phyloP scores from a whole-genome alignment of 2,888 invertebrate species.

The Philhelius pedissequus region DNA sequence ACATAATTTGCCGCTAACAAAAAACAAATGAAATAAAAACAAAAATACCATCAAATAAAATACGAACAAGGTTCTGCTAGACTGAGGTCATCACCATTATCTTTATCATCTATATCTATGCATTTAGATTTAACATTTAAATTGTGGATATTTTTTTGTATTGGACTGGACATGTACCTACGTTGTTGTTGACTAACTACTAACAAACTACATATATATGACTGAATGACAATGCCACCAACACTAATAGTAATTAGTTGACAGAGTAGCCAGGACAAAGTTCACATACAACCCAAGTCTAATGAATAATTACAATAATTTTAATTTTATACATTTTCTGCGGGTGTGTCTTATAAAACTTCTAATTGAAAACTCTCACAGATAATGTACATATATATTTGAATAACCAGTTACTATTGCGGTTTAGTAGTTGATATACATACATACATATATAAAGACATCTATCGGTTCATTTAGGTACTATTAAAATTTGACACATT shows the following conservation, averaged over 20 bases:
- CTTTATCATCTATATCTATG: slow-evolving; percentile 5
- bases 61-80: not conserved
- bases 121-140: slow-evolving; percentile 52
- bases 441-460: not conserved
- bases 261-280: not conserved
- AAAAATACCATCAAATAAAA: not conserved
- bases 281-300: slow-evolving; percentile 8
- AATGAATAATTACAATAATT: slow-evolving; percentile 16
- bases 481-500: slow-evolving; percentile 26
- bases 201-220: too few relatives aligned
- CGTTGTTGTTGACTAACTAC: slow-evolving; percentile 8
- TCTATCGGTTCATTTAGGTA: not conserved
- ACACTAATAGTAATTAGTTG: slow-evolving; percentile 27
- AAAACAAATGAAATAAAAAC: not conserved
- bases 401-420: not conserved
- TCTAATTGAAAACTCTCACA: not conserved
- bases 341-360: slow-evolving; percentile 1
- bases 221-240: not conserved
- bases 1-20: not conserved
- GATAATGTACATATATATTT: not conserved
- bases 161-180: slow-evolving; percentile 8
- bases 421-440: not conserved
- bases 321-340: slow-evolving; percentile 22
- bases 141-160: slow-evolving; percentile 34
- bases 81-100: slow-evolving; percentile 36